phyloP scores from a whole-genome alignment of 2,797 vertebrate genomes.

The Eospalax fontanierii region DNA sequence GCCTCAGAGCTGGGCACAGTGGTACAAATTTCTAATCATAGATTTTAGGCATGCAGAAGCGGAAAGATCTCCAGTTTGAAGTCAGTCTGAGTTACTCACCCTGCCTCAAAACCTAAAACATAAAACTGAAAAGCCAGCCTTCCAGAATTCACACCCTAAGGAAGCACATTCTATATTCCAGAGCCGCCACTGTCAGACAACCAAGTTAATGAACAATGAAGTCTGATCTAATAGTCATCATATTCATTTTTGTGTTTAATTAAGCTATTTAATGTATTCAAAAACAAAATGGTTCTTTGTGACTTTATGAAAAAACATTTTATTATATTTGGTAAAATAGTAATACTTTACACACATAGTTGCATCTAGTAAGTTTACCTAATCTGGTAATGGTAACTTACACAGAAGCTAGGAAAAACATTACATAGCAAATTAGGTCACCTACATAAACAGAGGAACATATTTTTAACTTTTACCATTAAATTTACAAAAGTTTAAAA shows the following conservation, averaged over 20 bases:
- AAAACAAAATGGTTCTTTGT: slow-evolving; percentile 27
- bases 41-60: too few species aligned
- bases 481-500: slow-evolving; percentile 55
- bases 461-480: slow-evolving; percentile 60
- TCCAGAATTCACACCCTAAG: background rate
- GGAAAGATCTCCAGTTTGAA: background rate
- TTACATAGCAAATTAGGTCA: slow-evolving; percentile 64
- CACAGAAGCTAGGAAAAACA: slow-evolving; percentile 54
- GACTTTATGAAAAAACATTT: slow-evolving; percentile 41
- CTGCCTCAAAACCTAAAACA: background rate
- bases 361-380: slow-evolving; percentile 54
- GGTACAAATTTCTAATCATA: background rate
- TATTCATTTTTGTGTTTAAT: slow-evolving; percentile 12
- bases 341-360: slow-evolving; percentile 44
- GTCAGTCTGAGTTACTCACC: background rate
- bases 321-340: slow-evolving; percentile 13
- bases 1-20: background rate
- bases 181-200: background rate
- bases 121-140: background rate
- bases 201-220: background rate
- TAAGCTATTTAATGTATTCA: background rate
- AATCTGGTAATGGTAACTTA: slow-evolving; percentile 55
- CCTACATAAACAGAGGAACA: slow-evolving; percentile 42
- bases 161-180: background rate
- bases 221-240: background rate